These are phyloP conservation scores for Taxidea taxus DNA, from an alignment of 2,113 vertebrate genomes.

Conservation along the genomic window DNA sequence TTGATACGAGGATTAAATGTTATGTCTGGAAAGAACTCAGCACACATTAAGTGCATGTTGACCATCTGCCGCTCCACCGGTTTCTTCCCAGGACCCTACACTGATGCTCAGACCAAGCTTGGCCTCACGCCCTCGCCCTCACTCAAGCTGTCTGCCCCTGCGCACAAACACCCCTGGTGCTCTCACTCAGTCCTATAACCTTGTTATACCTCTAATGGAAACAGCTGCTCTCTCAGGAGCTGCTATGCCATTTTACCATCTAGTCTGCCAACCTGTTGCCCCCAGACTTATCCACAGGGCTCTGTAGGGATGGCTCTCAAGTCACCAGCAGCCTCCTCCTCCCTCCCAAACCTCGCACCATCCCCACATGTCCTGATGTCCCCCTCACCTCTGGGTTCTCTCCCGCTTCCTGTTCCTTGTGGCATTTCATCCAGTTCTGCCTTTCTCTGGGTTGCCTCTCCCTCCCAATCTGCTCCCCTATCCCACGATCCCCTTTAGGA, in stretches of 20 bases:
- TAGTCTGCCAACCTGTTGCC: not conserved
- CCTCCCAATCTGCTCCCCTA: not conserved
- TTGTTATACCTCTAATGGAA: not conserved
- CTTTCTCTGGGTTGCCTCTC: not conserved
- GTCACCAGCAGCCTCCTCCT: not conserved
- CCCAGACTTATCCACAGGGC: not conserved
- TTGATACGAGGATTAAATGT: not conserved
- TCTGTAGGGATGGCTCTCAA: not conserved
- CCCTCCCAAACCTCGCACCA: not conserved
- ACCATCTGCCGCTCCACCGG: not conserved
- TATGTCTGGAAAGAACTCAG: not conserved
- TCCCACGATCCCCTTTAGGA: not conserved
- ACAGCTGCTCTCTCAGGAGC: not conserved
- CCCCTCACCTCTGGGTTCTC: not conserved
- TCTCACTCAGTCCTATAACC: not conserved
- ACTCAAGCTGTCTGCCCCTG: rapidly evolving
- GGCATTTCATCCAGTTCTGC: not conserved
- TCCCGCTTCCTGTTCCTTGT: not conserved
- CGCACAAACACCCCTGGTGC: not conserved
- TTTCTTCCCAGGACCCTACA: not conserved
- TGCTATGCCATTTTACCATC: no score
- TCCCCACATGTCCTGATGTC: not conserved
- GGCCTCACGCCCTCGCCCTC: not conserved
- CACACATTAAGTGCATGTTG: not conserved
- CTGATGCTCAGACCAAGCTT: not conserved